Evolutionary conservation across 2,113 vertebrate species (phyloP).

Genomic region (Butastur rufipennis): DNA sequence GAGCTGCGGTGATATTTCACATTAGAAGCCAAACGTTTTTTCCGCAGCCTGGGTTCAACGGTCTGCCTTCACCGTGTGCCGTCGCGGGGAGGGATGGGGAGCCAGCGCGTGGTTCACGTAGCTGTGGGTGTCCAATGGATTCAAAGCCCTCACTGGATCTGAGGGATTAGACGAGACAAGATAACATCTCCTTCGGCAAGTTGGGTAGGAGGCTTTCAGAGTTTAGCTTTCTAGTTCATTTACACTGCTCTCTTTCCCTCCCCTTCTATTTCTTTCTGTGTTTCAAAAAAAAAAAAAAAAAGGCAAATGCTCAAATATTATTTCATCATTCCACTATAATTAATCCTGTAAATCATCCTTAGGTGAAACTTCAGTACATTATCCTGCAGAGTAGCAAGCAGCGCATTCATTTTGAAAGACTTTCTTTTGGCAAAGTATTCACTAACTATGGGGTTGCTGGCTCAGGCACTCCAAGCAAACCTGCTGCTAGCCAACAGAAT

Average conservation of each 20-base stretch:
- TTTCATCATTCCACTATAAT: not conserved
- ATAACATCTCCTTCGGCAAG: not conserved
- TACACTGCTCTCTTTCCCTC: not conserved
- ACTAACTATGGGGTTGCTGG: not conserved
- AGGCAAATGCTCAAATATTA: not conserved
- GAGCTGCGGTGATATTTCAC: accelerated
- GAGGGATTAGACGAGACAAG: not conserved
- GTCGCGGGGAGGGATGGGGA: accelerated
- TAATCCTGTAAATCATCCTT: not conserved
- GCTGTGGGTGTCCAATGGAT: not conserved
- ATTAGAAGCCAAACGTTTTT: not conserved
- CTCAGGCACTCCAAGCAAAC: not conserved
- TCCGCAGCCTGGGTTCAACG: not conserved
- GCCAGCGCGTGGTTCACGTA: accelerated
- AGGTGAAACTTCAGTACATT: not conserved
- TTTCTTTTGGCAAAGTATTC: not conserved
- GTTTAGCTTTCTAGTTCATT: not conserved
- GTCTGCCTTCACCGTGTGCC: accelerated
- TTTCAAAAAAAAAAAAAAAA: not conserved
- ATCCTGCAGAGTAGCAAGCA: not conserved
- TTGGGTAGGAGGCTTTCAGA: not conserved
- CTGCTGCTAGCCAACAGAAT: not conserved
- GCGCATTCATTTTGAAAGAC: not conserved
- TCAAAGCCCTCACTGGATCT: not conserved
- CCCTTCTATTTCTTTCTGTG: not conserved